Evolutionary conservation across 2,113 vertebrate species (phyloP), one percentile per base, ranked within the genome.

Genomic region (Sphaerodactylus townsendi): DNA sequence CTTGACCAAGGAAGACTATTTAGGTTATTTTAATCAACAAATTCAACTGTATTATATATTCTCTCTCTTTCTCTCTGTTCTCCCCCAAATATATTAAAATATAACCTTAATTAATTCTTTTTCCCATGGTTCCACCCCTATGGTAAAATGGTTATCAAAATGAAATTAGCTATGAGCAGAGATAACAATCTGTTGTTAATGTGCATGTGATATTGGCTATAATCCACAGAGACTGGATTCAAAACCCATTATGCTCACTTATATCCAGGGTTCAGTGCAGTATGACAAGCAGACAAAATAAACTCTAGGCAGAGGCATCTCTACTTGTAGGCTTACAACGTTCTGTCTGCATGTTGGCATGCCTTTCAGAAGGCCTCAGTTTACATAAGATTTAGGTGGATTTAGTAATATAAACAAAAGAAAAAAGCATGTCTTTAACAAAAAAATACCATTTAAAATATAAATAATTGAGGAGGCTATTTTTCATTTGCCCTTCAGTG

Each of bases 31-130:
- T 93, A 91, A 87, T 87, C 90, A 94, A 90, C 66, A 74, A 84
- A 88, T 91, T 8, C 81, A 50, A 91, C 82, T 65, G 41, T 33
- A 84, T 44, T 85, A 88, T 81, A 72, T 85, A 91, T 86, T 48
- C 81, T 90, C 56, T 70, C 28, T 81, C 30, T 53, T 79, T 35
- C 5, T 83, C 83, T 68, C 73, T 89, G 21, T 56, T 56, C 78
- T 85, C 59, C 81, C 33, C 50, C 93, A 93, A 93, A 88, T 79
- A 92, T 91, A 89, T 7, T 88, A 79, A 78, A 75, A 84, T 89
- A 89, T 94, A 87, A 90, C 76, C 86, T 92, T 85, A 94, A 87
- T 86, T 92, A 94, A 92, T 93, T 91, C 81, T 91, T 64, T 75
- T 77, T 50, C 83, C 92, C 92, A 88, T 90, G 84, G 91, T 89